phyloP scores from a whole-genome alignment of 2,113 vertebrate species.

The Plecotus auritus region DNA sequence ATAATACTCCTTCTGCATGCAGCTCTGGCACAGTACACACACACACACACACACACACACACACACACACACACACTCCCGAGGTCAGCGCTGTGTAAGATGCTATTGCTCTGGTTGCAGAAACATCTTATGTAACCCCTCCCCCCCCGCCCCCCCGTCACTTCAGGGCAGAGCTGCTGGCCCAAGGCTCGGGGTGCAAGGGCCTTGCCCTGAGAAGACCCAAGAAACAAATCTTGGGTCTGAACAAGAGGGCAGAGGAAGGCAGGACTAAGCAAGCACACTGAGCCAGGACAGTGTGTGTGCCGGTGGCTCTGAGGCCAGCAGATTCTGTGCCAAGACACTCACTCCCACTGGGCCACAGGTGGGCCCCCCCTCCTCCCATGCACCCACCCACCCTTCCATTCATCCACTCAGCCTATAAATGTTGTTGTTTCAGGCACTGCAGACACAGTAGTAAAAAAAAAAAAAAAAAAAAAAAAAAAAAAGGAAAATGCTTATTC shows the following conservation, averaged over 20 bases:
- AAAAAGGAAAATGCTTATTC: background rate
- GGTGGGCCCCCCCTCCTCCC: background rate
- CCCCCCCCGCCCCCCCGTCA: background rate
- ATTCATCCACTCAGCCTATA: background rate
- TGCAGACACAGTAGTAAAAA: background rate
- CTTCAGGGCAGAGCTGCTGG: background rate
- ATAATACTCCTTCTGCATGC: background rate
- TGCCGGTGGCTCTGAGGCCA: background rate
- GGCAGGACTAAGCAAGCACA: background rate
- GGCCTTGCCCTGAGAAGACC: background rate
- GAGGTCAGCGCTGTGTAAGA: background rate
- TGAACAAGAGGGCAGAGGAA: background rate
- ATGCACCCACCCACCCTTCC: background rate
- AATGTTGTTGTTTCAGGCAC: background rate
- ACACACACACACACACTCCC: accelerated
- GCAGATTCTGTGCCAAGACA: background rate
- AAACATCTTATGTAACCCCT: background rate
- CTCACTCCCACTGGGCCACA: background rate
- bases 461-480: no score
- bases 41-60: background rate
- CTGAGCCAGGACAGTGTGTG: background rate
- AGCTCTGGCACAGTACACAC: background rate
- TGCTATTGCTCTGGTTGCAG: background rate
- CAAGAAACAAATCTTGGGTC: background rate
- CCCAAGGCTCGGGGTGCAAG: background rate